phyloP scores from a whole-genome alignment of 2,797 vertebrate species.

The Cuculus canorus region DNA sequence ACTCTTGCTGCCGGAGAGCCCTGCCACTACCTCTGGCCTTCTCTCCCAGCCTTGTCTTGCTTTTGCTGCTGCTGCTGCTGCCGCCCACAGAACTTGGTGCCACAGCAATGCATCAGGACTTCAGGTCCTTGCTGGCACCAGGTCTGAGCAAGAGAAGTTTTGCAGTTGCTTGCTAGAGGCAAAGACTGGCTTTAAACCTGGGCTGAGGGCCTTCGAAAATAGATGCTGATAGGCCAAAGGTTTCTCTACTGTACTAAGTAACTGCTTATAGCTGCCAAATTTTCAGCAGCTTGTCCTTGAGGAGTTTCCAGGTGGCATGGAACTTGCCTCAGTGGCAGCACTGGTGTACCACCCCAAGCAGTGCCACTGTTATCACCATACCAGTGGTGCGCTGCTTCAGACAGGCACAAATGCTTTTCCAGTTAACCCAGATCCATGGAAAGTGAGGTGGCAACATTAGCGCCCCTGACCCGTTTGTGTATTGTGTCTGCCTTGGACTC shows the following conservation, averaged over 20 bases:
- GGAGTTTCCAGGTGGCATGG: not conserved
- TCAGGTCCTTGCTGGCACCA: not conserved
- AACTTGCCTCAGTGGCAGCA: not conserved
- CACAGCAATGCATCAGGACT: fast-evolving
- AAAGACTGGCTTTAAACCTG: not conserved
- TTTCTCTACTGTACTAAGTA: not conserved
- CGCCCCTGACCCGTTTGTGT: not conserved
- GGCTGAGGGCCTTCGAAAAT: not conserved
- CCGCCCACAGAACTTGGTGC: not conserved
- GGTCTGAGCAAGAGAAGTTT: not conserved
- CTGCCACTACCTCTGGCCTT: not conserved
- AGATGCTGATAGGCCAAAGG: not conserved
- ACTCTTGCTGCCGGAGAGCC: not conserved
- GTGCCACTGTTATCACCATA: not conserved
- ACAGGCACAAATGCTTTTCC: not conserved
- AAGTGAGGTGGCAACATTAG: not conserved
- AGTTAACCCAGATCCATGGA: not conserved
- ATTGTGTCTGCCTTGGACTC: not conserved
- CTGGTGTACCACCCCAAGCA: fast-evolving
- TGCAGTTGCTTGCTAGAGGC: not conserved
- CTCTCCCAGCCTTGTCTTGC: not conserved
- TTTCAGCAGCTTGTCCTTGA: not conserved
- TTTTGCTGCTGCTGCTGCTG: not conserved
- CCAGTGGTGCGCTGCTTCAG: fast-evolving
- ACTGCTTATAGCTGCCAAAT: not conserved